Percentiles rank a stretch among this genome's conserved stretches.
Conservation (phyloP, 1,140 invertebrate genomes). For the Pseudobourletiella spinata region DNA sequence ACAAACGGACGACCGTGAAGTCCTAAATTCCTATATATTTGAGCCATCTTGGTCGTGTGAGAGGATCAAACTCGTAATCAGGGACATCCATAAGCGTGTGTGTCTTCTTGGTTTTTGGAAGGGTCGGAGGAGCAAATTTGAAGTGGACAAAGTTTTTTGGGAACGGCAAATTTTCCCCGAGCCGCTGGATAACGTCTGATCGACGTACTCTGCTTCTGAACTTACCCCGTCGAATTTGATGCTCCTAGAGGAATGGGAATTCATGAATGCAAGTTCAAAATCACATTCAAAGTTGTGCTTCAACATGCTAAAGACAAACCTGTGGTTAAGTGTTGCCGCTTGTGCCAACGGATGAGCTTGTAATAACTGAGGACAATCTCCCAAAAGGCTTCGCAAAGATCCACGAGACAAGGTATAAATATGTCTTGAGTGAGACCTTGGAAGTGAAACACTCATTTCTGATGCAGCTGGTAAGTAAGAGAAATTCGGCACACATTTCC, state of each 20-base stretch:
- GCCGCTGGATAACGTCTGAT: constrained; percentile 80
- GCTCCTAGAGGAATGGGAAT: background rate
- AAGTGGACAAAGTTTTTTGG: constrained; percentile 81
- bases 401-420: constrained; percentile 68
- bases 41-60: no score
- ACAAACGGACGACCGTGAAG: no score
- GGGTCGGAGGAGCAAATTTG: constrained; percentile 66
- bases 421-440: constrained; percentile 60
- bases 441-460: no score
- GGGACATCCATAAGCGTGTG: no score
- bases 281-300: no score
- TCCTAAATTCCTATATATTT: no score
- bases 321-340: no score
- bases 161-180: constrained; percentile 71
- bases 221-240: background rate
- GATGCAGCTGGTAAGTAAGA: no score
- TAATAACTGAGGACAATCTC: constrained; percentile 72
- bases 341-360: constrained; percentile 70
- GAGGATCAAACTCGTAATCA: no score
- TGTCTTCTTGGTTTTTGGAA: no score
- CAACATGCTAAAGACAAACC: background rate
- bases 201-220: constrained; percentile 67
- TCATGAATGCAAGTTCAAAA: no score
- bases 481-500: no score
- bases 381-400: constrained; percentile 74